phyloP scores from a whole-genome alignment of 2,113 vertebrate genomes.

The Cichladusa arquata region DNA sequence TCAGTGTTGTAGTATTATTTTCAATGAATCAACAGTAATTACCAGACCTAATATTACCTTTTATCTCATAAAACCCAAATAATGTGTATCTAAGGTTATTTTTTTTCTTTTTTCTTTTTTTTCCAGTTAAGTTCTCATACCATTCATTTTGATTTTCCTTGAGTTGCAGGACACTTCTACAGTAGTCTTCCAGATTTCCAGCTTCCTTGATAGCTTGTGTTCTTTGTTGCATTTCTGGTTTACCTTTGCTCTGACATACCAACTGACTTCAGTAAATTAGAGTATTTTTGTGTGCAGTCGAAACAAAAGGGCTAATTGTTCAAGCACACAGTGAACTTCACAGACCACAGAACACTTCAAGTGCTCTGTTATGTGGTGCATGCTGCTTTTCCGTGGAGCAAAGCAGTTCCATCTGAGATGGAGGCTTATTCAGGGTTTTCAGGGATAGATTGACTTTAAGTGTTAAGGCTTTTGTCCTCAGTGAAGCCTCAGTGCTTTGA shows the following conservation, averaged over 20 bases:
- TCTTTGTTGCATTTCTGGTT: not conserved
- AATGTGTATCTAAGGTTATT: fast-evolving
- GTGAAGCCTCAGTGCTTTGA: not conserved
- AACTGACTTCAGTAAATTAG: not conserved
- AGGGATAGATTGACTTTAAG: not conserved
- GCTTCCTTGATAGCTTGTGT: not conserved
- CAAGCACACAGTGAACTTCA: not conserved
- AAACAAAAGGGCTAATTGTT: not conserved
- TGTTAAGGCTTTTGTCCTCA: not conserved
- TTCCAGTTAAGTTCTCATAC: not conserved
- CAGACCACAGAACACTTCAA: not conserved
- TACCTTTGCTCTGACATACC: not conserved
- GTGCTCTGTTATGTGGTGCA: not conserved
- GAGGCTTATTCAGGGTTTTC: not conserved
- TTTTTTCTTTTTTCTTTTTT: not conserved
- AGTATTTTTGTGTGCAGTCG: not conserved
- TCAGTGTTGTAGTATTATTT: not conserved
- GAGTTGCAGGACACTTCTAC: not conserved
- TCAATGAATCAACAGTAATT: not conserved
- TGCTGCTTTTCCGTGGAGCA: not conserved
- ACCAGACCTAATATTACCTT: not conserved
- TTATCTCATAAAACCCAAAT: not conserved
- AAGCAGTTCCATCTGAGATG: not conserved
- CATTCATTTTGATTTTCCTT: not conserved
- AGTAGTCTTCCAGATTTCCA: not conserved